Evolutionary conservation across 2,113 vertebrate genomes (phyloP).

Genomic region (Lepisosteus oculatus): DNA sequence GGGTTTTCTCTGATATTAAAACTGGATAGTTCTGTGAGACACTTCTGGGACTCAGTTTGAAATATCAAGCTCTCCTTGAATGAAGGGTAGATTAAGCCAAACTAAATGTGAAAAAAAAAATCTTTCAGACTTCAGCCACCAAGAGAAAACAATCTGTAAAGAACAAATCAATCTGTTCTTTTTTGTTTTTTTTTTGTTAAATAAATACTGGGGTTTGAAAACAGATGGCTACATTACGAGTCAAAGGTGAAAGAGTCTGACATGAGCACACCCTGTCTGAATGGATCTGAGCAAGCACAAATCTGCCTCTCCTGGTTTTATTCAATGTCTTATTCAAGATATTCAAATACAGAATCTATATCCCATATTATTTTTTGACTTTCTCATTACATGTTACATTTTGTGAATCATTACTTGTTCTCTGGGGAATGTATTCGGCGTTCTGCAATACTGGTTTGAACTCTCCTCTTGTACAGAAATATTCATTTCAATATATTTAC

Average conservation of each 20-base stretch:
- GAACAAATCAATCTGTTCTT: constrained; percentile 7
- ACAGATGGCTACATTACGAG: background rate
- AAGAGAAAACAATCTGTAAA: background rate
- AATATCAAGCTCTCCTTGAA: background rate
- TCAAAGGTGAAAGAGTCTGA: background rate
- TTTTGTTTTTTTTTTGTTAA: background rate
- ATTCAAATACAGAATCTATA: constrained; percentile 29
- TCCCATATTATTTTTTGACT: constrained; percentile 32
- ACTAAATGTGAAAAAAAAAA: background rate
- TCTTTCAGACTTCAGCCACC: background rate
- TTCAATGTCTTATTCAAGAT: constrained; percentile 7
- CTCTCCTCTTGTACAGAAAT: constrained; percentile 58
- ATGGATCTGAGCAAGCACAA: constrained; percentile 7
- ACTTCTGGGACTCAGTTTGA: background rate
- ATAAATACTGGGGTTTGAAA: background rate
- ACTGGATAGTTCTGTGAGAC: background rate
- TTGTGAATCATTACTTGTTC: constrained; percentile 58
- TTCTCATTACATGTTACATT: constrained; percentile 56
- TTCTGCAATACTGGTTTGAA: constrained; percentile 39
- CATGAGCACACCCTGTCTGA: background rate
- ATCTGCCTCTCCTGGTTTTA: constrained; percentile 4
- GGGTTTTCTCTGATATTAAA: constrained; percentile 22
- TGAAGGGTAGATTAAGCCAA: background rate
- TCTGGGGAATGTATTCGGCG: constrained; percentile 48
- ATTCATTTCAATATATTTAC: constrained; percentile 76